Evolutionary conservation across 2,888 invertebrate genomes (phyloP).

Genomic region (Trilocha varians): DNA sequence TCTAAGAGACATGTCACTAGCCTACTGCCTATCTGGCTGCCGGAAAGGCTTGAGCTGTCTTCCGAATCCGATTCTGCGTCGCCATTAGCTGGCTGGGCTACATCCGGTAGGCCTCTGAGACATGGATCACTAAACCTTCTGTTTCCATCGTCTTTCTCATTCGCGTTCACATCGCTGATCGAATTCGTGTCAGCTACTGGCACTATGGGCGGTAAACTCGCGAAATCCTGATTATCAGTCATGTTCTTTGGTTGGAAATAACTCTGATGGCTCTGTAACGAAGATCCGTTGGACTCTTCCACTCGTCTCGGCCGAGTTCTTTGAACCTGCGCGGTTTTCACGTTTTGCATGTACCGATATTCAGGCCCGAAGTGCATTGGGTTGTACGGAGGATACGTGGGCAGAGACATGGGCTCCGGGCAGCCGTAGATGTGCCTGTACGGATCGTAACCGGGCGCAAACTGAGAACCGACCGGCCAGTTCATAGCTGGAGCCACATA

Average conservation of each 20-base stretch:
- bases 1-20: constrained; percentile 78
- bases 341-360: constrained; percentile 44
- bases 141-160: constrained; percentile 69
- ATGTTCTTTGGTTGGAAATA: constrained; percentile 57
- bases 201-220: constrained; percentile 82
- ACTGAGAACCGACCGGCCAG: constrained; percentile 46
- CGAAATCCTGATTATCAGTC: constrained; percentile 66
- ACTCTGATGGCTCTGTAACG: constrained; percentile 32
- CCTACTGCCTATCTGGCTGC: constrained; percentile 71
- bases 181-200: constrained; percentile 68
- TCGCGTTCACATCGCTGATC: constrained; percentile 54
- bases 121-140: constrained; percentile 81
- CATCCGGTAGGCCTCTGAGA: constrained; percentile 62
- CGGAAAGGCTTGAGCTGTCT: constrained; percentile 66
- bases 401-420: constrained; percentile 77
- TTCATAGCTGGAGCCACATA: constrained; percentile 39
- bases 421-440: constrained; percentile 70
- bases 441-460: constrained; percentile 56
- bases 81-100: constrained; percentile 53
- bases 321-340: constrained; percentile 47
- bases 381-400: constrained; percentile 74
- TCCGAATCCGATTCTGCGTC: constrained; percentile 70
- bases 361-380: constrained; percentile 46
- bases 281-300: constrained; percentile 42
- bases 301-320: constrained; percentile 42